phyloP scores from a whole-genome alignment of 2,797 vertebrate genomes.

The Channallabes apus region DNA sequence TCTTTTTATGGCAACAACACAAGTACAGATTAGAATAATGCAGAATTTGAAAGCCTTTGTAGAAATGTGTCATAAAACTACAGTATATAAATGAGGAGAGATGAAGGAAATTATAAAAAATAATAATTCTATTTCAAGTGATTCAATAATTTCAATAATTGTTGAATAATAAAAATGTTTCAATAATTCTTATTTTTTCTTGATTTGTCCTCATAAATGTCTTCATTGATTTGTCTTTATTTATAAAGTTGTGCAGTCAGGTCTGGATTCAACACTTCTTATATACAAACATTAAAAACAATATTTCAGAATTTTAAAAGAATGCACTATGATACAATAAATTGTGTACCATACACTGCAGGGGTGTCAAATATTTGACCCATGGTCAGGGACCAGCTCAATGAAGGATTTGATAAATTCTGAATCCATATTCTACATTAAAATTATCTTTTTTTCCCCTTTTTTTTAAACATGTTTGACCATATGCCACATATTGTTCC shows the following conservation, averaged over 20 bases:
- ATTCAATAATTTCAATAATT: too few relatives aligned
- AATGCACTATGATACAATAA: not conserved
- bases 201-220: too few relatives aligned
- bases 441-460: not conserved
- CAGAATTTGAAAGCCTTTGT: not conserved
- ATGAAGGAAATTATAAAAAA: not conserved
- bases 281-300: not conserved
- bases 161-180: too few relatives aligned
- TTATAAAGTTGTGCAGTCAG: too few relatives aligned
- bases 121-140: too few relatives aligned
- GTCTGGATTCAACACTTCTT: not conserved
- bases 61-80: not conserved
- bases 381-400: not conserved
- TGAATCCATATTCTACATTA: not conserved
- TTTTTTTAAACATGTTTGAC: too few relatives aligned
- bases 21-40: conserved; percentile 1
- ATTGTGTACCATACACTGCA: not conserved
- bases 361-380: not conserved
- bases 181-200: too few relatives aligned
- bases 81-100: not conserved
- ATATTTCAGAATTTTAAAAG: not conserved
- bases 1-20: not conserved
- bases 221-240: too few relatives aligned
- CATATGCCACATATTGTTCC: not conserved
- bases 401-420: not conserved